Conservation (phyloP, 2,113 vertebrate genomes). For the Cavia porcellus region DNA sequence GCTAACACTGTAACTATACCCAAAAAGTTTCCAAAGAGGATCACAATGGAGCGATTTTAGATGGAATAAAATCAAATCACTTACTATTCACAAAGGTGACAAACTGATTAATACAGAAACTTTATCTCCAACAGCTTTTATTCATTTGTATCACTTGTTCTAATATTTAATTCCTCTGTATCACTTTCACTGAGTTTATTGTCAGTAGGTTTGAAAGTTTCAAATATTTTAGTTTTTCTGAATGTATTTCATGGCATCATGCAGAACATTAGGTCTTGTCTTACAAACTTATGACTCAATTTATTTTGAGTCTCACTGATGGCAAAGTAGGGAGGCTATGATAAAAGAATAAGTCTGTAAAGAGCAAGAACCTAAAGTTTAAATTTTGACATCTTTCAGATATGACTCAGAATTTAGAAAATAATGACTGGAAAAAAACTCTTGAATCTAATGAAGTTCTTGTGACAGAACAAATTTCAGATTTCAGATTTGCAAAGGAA, state of each 20-base stretch:
- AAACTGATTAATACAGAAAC: neutral
- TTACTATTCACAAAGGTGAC: neutral
- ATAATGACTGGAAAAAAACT: neutral
- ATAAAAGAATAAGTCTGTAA: neutral
- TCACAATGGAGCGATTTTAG: neutral
- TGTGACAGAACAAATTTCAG: neutral
- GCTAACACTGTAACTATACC: neutral
- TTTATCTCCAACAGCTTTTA: neutral
- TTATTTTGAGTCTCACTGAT: neutral
- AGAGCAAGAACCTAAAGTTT: neutral
- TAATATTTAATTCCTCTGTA: neutral
- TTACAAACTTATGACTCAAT: neutral
- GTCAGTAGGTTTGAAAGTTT: constrained; percentile 30
- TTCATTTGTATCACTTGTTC: neutral
- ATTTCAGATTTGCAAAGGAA: constrained; percentile 16
- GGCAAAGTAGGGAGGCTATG: neutral
- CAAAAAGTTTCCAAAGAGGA: neutral
- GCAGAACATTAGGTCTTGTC: neutral
- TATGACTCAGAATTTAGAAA: neutral
- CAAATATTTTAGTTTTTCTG: constrained; percentile 11
- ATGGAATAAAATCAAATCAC: neutral
- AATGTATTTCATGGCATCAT: neutral
- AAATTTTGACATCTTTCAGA: neutral
- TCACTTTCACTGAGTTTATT: neutral
- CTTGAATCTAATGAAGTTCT: neutral